A percentile compares a stretch with the other conserved stretches of the same genome.
phyloP scores from a whole-genome alignment of 2,888 invertebrate species.

The Drosophila recens region DNA sequence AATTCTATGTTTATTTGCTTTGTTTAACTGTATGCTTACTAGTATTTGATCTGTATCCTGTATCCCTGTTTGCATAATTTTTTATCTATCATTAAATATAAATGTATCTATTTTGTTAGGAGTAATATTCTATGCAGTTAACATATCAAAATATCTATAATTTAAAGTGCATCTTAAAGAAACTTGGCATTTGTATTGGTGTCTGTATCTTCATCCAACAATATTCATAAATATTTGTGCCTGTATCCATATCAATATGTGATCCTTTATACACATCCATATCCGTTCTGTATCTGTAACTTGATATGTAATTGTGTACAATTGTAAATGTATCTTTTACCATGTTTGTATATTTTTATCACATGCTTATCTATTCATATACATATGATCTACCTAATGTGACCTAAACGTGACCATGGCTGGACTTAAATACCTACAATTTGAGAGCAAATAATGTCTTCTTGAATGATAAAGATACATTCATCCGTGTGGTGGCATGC shows the following conservation, averaged over 20 bases:
- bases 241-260: neutral
- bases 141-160: neutral
- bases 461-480: slow-evolving; percentile 6
- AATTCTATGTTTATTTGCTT: no score
- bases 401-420: slow-evolving; percentile 10
- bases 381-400: neutral
- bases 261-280: no score
- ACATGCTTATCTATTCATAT: neutral
- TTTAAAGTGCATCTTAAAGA: neutral
- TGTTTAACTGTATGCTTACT: no score
- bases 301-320: neutral
- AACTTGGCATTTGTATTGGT: no score
- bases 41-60: no score
- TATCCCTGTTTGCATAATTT: neutral
- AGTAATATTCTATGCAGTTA: neutral
- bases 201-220: neutral
- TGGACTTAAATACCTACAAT: slow-evolving; percentile 1
- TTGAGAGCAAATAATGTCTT: neutral
- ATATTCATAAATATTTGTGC: neutral
- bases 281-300: neutral
- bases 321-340: neutral
- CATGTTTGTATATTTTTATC: neutral
- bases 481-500: slow-evolving; percentile 25
- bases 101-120: neutral
- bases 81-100: neutral